Evolutionary conservation across 2,113 vertebrate genomes (phyloP).

Genomic region (Excalfactoria chinensis): DNA sequence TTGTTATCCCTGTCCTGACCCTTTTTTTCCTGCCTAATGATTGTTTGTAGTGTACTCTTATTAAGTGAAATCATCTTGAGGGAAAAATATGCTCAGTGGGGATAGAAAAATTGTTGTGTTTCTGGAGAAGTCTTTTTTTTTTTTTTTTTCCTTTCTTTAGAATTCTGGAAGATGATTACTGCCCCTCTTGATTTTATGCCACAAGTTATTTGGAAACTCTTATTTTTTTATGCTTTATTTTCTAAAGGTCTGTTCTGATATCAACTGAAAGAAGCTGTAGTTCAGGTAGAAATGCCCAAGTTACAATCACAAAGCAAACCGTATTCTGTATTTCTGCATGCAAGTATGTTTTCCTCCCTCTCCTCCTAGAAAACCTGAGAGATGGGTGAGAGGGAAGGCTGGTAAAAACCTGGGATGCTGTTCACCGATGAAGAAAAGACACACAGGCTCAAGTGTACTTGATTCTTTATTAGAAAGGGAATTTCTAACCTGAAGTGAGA

Average conservation of each 20-base stretch:
- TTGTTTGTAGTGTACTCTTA: slow-evolving; percentile 21
- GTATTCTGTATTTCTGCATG: background rate
- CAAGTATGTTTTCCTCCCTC: background rate
- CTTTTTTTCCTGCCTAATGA: slow-evolving; percentile 59
- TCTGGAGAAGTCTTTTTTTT: slow-evolving; percentile 10
- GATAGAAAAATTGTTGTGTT: slow-evolving; percentile 54
- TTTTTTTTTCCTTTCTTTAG: slow-evolving; percentile 22
- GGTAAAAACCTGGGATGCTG: background rate
- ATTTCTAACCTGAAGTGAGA: background rate
- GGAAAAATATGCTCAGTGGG: slow-evolving; percentile 53
- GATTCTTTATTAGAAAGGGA: background rate
- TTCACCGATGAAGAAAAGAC: background rate
- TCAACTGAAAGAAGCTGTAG: background rate
- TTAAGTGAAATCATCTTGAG: slow-evolving; percentile 55
- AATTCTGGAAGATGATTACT: slow-evolving; percentile 51
- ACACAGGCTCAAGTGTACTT: background rate
- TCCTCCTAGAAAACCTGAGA: background rate
- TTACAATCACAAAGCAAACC: background rate
- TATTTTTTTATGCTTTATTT: slow-evolving; percentile 19
- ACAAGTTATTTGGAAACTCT: slow-evolving; percentile 50
- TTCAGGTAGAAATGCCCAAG: background rate
- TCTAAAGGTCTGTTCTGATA: background rate
- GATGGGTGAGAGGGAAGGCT: background rate
- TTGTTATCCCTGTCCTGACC: slow-evolving; percentile 32
- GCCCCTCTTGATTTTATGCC: slow-evolving; percentile 5